Conservation (phyloP, 2,888 invertebrate genomes). For the Deilephila porcellus region DNA sequence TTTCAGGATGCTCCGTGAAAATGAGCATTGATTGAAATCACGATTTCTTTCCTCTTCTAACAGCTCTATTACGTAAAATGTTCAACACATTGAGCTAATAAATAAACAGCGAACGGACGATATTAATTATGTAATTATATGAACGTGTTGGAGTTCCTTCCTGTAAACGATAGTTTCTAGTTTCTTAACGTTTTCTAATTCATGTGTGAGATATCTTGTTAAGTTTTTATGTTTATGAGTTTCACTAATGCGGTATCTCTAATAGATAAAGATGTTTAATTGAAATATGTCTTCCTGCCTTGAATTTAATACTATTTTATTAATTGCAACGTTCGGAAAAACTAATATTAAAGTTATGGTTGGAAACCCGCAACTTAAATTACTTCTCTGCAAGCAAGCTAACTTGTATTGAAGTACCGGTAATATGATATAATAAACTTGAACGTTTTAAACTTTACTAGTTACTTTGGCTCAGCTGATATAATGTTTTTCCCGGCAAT, state of each 20-base stretch:
- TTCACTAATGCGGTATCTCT: not conserved
- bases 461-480: too few relatives aligned
- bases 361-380: not conserved
- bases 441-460: too few relatives aligned
- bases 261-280: not conserved
- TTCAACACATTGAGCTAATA: constrained; percentile 39
- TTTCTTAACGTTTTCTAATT: constrained; percentile 47
- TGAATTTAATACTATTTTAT: not conserved
- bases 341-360: not conserved
- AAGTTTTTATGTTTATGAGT: not conserved
- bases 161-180: constrained; percentile 46
- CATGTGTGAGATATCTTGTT: constrained; percentile 29
- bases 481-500: too few relatives aligned
- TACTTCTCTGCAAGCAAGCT: too few relatives aligned
- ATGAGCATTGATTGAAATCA: constrained; percentile 36
- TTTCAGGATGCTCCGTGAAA: constrained; percentile 39
- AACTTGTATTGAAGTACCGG: not conserved
- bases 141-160: constrained; percentile 47
- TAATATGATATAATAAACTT: not conserved
- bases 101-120: constrained; percentile 48
- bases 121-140: constrained; percentile 53
- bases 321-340: not conserved
- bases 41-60: constrained; percentile 58
- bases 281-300: not conserved
- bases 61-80: constrained; percentile 45